These are phyloP conservation scores for Uropsilus gracilis DNA, from an alignment of 2,113 vertebrate species.

Conservation along the genomic window DNA sequence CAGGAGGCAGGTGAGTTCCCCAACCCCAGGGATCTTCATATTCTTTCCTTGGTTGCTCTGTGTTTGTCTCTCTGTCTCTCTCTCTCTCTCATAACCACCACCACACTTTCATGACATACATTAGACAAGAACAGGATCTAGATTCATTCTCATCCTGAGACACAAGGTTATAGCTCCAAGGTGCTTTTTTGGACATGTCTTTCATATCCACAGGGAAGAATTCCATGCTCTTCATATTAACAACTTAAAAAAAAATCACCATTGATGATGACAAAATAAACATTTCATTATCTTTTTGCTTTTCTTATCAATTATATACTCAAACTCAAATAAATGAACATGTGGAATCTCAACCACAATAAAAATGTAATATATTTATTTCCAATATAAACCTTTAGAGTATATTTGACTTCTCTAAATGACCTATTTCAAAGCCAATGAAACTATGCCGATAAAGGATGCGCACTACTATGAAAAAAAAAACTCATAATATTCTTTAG, in stretches of 20 bases:
- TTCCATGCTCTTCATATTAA: not conserved
- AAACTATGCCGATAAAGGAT: slow-evolving; percentile 9
- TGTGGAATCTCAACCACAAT: not conserved
- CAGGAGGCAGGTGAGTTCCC: too few species aligned
- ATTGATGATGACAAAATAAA: not conserved
- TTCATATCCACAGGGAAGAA: not conserved
- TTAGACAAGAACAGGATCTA: slow-evolving; percentile 4
- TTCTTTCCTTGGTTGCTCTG: too few species aligned
- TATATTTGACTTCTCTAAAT: slow-evolving; percentile 47
- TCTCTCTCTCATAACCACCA: too few species aligned
- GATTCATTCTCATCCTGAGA: not conserved
- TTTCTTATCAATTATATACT: not conserved
- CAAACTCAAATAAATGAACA: not conserved
- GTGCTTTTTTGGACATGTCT: not conserved
- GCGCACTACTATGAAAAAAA: slow-evolving; percentile 18
- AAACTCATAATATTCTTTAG: not conserved
- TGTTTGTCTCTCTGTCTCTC: too few species aligned
- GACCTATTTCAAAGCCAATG: slow-evolving; percentile 1
- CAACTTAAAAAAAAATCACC: slow-evolving; percentile 15
- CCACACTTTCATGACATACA: too few species aligned
- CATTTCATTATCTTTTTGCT: not conserved
- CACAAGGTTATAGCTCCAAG: not conserved
- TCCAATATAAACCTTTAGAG: slow-evolving; percentile 39
- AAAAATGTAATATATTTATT: not conserved
- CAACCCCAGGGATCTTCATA: too few species aligned